Conservation (phyloP, 92 coral and sea anemone species). For the Palythoa grandis region DNA sequence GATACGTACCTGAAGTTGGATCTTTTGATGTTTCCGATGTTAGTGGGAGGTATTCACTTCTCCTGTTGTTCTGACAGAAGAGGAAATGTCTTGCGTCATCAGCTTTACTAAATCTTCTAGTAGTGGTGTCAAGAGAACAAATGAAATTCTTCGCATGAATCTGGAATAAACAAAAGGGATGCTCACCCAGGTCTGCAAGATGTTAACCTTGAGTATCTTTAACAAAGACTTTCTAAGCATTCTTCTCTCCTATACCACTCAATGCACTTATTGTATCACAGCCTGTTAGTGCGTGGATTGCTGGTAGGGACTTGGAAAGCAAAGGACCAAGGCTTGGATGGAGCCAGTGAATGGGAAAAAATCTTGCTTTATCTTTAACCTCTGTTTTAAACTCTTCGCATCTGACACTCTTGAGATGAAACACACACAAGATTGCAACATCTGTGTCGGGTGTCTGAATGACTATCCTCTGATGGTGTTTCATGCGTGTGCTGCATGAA, state of each 20-base stretch:
- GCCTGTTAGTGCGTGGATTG: background rate
- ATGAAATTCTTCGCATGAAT: too few species aligned
- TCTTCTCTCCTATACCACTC: background rate
- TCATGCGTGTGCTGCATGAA: too few species aligned
- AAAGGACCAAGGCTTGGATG: too few species aligned
- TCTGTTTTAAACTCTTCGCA: too few species aligned
- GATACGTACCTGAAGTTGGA: background rate
- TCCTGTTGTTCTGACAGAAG: background rate
- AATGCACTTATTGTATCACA: background rate
- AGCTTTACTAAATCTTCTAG: background rate
- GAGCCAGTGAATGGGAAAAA: too few species aligned
- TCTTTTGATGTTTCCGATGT: background rate
- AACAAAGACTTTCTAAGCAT: background rate
- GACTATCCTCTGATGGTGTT: too few species aligned
- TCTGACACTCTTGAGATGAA: too few species aligned
- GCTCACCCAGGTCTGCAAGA: background rate
- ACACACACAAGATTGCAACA: too few species aligned
- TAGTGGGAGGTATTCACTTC: background rate
- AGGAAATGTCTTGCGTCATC: background rate
- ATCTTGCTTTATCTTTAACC: too few species aligned
- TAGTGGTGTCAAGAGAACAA: background rate
- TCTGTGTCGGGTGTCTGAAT: too few species aligned
- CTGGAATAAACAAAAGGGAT: background rate
- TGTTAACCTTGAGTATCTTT: background rate
- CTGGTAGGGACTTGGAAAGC: too few species aligned